Conservation (phyloP, 2,113 vertebrate species). For the Neotragus pygmaeus region DNA sequence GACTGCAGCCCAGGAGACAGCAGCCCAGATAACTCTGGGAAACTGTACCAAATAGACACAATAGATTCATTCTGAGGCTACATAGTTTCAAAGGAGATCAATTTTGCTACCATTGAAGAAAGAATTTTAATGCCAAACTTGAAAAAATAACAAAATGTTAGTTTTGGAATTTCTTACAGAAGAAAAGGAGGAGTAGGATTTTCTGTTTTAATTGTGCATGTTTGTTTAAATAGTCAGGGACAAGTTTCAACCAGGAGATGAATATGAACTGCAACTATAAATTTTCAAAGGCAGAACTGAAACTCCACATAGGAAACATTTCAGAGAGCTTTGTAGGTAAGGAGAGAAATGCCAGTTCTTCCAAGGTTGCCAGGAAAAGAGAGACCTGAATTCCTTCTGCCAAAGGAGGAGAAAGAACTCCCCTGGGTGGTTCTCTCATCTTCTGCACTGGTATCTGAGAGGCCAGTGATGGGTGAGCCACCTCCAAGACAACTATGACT, state of each 20-base stretch:
- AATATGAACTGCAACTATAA: background rate
- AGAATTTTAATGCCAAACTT: background rate
- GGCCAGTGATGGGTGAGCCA: background rate
- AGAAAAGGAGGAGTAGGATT: background rate
- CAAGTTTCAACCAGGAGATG: background rate
- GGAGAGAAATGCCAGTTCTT: background rate
- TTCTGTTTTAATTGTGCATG: background rate
- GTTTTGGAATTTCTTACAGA: background rate
- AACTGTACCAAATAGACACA: background rate
- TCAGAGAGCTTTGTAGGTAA: background rate
- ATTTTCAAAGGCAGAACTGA: background rate
- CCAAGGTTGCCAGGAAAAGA: background rate
- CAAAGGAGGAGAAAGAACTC: background rate
- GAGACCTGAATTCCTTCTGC: background rate
- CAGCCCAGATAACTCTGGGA: background rate
- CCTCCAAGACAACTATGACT: slow-evolving; percentile 73
- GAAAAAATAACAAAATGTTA: background rate
- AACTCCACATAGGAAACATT: background rate
- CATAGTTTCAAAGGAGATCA: slow-evolving; percentile 10
- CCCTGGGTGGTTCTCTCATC: background rate
- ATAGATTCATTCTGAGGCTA: background rate
- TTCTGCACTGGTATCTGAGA: background rate
- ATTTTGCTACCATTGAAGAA: background rate
- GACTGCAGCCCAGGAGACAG: background rate
- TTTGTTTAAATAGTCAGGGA: background rate